A percentile compares a stretch with the other conserved stretches of the same genome.
phyloP scores from a whole-genome alignment of 92 coral and sea anemone species.

The Epizoanthus ramosus region DNA sequence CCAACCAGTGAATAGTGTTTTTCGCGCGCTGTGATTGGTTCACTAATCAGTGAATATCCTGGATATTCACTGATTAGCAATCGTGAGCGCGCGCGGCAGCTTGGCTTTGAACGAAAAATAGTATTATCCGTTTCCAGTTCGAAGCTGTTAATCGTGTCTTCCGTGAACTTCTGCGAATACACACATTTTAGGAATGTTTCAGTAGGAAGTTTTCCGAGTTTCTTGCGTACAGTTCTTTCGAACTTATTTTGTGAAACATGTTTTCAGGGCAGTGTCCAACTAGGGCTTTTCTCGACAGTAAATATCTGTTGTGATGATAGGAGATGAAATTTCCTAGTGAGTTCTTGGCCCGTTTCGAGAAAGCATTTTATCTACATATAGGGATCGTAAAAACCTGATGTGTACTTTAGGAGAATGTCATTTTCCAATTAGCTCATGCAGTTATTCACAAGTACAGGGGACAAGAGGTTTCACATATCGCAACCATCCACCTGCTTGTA shows the following conservation, averaged over 20 bases:
- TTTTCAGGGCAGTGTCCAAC: background rate
- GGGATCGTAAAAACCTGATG: background rate
- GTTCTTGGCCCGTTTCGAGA: background rate
- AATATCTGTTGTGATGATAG: slow-evolving; percentile 7
- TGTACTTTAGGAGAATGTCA: background rate
- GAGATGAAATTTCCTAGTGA: background rate
- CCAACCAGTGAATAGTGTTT: too few species aligned
- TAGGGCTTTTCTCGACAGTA: slow-evolving; percentile 1
- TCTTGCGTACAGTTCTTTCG: background rate
- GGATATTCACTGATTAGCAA: too few species aligned
- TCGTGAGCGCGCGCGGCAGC: too few species aligned
- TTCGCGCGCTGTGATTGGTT: too few species aligned
- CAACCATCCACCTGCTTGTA: too few species aligned
- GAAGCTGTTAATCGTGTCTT: too few species aligned
- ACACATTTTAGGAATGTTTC: too few species aligned
- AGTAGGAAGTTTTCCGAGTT: background rate
- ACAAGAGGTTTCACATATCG: too few species aligned
- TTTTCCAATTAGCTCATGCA: slow-evolving; percentile 12
- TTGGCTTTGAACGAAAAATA: too few species aligned
- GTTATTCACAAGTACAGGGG: background rate
- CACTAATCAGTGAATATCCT: too few species aligned
- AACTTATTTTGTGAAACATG: background rate
- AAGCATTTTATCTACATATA: slow-evolving; percentile 30
- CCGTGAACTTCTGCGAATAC: too few species aligned
- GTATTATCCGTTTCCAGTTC: too few species aligned